These are phyloP conservation scores for Dicranocentrus wangi DNA, from an alignment of 2,888 invertebrate genomes.

Conservation along the genomic window DNA sequence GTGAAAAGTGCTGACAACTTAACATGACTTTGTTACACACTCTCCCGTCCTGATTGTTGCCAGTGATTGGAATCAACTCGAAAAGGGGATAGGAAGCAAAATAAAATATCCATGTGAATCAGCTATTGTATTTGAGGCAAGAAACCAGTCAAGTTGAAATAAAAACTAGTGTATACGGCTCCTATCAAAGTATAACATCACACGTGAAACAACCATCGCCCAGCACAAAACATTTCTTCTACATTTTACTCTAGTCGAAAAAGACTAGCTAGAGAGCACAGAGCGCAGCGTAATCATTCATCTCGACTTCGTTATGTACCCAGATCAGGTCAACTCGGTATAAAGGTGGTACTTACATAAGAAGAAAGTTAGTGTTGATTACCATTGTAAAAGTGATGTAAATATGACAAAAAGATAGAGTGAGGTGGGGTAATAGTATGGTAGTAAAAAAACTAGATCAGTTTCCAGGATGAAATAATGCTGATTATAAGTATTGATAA, in stretches of 20 bases:
- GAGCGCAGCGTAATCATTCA: constrained; percentile 43
- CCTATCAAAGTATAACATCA: constrained; percentile 59
- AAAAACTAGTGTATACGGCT: constrained; percentile 30
- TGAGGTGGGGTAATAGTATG: background rate
- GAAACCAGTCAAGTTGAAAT: constrained; percentile 42
- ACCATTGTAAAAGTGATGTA: constrained; percentile 44
- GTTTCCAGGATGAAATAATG: constrained; percentile 30
- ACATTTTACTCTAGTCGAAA: too few relatives aligned
- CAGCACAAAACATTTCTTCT: constrained; percentile 14
- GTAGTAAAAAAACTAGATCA: constrained; percentile 41
- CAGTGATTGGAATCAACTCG: constrained; percentile 42
- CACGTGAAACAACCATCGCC: constrained; percentile 16
- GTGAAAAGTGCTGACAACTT: constrained; percentile 63
- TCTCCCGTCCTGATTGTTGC: constrained; percentile 15
- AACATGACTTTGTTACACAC: constrained; percentile 52
- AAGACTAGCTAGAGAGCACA: background rate
- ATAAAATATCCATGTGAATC: constrained; percentile 23
- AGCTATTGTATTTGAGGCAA: background rate
- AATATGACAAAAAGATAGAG: constrained; percentile 50
- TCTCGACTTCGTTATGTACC: constrained; percentile 46
- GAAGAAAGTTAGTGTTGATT: constrained; percentile 41
- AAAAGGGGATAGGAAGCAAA: constrained; percentile 31
- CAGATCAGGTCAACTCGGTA: constrained; percentile 43
- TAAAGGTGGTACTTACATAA: background rate
- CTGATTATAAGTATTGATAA: constrained; percentile 54